Evolutionary conservation across 2,888 invertebrate species (phyloP).

Genomic region (Apomyelois bistriatella): DNA sequence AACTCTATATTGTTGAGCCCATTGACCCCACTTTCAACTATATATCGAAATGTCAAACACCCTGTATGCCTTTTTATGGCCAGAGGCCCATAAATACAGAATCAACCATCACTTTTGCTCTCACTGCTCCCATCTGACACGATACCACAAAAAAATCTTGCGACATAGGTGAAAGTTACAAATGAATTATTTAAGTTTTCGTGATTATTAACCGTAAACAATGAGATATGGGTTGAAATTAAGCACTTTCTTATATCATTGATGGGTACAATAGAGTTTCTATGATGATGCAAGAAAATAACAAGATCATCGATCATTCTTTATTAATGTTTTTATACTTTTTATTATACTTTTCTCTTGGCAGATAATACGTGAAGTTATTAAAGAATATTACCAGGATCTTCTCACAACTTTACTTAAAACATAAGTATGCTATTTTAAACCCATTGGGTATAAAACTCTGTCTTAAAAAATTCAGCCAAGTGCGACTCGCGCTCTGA

Average conservation of each 20-base stretch:
- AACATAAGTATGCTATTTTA: too few relatives aligned
- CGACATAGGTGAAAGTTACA: conserved; percentile 12
- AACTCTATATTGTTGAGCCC: too few relatives aligned
- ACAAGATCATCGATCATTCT: not conserved
- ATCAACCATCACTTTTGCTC: conserved; percentile 4
- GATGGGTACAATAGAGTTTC: conserved; percentile 1
- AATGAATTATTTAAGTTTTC: conserved; percentile 13
- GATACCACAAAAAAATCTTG: conserved; percentile 1
- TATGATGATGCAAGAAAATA: not conserved
- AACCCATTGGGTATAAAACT: too few relatives aligned
- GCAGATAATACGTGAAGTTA: too few relatives aligned
- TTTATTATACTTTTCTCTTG: too few relatives aligned
- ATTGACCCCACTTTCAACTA: not conserved
- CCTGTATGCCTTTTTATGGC: not conserved
- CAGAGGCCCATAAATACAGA: not conserved
- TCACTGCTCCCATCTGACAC: not conserved
- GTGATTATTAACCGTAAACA: conserved; percentile 9
- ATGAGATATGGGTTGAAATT: not conserved
- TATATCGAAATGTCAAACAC: not conserved
- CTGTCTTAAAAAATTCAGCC: too few relatives aligned
- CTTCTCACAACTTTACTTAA: too few relatives aligned
- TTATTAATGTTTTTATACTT: too few relatives aligned
- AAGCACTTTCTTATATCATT: conserved; percentile 3
- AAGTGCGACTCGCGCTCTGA: too few relatives aligned
- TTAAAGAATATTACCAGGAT: too few relatives aligned